phyloP scores from a whole-genome alignment of 2,797 vertebrate species.

The Falco peregrinus region DNA sequence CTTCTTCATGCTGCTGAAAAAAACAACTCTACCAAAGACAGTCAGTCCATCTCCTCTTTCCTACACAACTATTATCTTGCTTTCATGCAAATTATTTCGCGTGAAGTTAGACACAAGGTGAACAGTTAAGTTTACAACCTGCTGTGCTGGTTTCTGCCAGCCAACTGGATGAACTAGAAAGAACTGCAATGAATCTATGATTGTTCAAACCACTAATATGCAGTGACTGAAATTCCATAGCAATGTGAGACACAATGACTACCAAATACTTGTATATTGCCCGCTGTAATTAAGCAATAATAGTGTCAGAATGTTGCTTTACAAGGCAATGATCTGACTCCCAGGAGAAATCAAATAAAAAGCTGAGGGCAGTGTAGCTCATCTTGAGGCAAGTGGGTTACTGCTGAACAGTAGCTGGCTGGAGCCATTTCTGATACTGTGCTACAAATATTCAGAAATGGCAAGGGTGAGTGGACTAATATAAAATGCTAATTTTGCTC shows the following conservation, averaged over 20 bases:
- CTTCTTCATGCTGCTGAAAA: neutral
- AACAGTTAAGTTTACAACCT: neutral
- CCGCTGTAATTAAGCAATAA: constrained; percentile 50
- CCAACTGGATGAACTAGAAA: neutral
- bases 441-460: constrained; percentile 28
- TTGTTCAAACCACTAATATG: neutral
- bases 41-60: neutral
- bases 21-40: neutral
- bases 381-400: constrained; percentile 36
- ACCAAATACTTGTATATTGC: constrained; percentile 32
- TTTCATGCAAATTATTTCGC: neutral
- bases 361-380: constrained; percentile 37
- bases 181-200: neutral
- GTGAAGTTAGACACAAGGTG: neutral
- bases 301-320: constrained; percentile 49
- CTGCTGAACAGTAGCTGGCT: constrained; percentile 33
- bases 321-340: constrained; percentile 56
- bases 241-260: constrained; percentile 25
- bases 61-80: neutral
- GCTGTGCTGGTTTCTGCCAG: neutral
- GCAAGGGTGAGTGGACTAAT: neutral
- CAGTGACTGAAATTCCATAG: constrained; percentile 26
- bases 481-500: neutral
- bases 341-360: constrained; percentile 57
- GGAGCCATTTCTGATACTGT: neutral